These are phyloP conservation scores for Callocephalon fimbriatum DNA, from an alignment of 2,113 vertebrate genomes.

Conservation along the genomic window DNA sequence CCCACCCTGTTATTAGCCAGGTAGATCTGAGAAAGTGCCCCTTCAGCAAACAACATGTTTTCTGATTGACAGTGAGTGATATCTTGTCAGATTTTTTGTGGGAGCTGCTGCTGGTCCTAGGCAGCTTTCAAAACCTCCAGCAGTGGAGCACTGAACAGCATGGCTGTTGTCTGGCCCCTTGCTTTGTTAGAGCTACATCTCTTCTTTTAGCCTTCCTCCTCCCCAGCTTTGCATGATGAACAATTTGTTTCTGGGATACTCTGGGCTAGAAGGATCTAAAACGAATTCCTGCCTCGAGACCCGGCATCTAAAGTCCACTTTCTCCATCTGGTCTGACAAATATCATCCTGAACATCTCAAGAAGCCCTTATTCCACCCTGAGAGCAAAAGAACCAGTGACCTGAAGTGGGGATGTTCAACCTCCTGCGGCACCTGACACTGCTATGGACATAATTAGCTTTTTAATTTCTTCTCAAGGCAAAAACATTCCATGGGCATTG, in stretches of 20 bases:
- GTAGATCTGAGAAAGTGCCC: neutral
- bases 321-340: neutral
- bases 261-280: neutral
- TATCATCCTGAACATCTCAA: neutral
- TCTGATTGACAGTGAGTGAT: neutral
- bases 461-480: neutral
- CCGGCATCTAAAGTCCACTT: neutral
- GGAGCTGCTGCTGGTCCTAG: neutral
- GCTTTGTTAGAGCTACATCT: neutral
- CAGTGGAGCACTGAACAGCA: neutral
- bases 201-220: neutral
- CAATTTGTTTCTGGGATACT: neutral
- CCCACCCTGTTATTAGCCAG: neutral
- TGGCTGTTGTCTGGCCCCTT: rapidly evolving
- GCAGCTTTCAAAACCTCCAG: neutral
- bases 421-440: neutral
- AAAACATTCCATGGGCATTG: neutral
- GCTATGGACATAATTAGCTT: neutral
- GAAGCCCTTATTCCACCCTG: neutral
- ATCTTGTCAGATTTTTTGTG: neutral
- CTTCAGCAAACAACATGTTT: neutral
- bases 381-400: neutral
- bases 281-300: neutral
- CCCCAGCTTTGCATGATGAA: neutral
- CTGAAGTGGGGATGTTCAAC: neutral